A percentile compares a stretch with the other conserved stretches of the same genome.
These are phyloP conservation scores for Syngnathus floridae DNA, from an alignment of 2,113 vertebrate genomes.

Conservation along the genomic window DNA sequence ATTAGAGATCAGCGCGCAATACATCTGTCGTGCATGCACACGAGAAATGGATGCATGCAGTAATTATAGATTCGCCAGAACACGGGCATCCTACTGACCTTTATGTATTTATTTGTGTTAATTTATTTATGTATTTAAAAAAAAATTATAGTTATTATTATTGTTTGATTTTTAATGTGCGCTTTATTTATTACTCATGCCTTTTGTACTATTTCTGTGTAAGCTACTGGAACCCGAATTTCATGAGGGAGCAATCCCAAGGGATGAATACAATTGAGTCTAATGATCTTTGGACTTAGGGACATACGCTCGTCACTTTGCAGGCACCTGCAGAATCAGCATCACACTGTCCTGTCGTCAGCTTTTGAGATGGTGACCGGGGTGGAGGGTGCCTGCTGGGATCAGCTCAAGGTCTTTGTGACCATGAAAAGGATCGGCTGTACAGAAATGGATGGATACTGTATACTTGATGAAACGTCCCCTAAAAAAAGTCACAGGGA, in stretches of 20 bases:
- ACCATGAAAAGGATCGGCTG: not conserved
- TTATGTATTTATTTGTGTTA: not conserved
- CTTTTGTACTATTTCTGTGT: too few relatives aligned
- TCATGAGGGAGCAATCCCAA: too few relatives aligned
- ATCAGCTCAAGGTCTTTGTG: not conserved
- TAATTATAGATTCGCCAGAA: constrained; percentile 27
- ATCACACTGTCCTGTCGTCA: not conserved
- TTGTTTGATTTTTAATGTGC: too few relatives aligned
- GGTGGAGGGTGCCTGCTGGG: not conserved
- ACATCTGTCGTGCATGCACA: constrained; percentile 36
- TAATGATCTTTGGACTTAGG: constrained; percentile 33
- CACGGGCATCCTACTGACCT: constrained; percentile 29
- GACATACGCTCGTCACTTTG: not conserved
- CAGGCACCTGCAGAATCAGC: not conserved
- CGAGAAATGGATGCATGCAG: constrained; percentile 14
- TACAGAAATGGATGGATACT: not conserved
- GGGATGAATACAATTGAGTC: too few relatives aligned
- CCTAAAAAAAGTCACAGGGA: not conserved
- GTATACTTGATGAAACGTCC: not conserved
- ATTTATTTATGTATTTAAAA: too few relatives aligned
- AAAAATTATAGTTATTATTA: too few relatives aligned
- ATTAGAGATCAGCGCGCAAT: constrained; percentile 63
- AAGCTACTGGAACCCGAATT: too few relatives aligned
- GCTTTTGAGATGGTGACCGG: too few relatives aligned
- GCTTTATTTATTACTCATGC: too few relatives aligned